These are phyloP conservation scores for Panonychus citri DNA, from an alignment of 1,140 invertebrate genomes.

Conservation along the genomic window DNA sequence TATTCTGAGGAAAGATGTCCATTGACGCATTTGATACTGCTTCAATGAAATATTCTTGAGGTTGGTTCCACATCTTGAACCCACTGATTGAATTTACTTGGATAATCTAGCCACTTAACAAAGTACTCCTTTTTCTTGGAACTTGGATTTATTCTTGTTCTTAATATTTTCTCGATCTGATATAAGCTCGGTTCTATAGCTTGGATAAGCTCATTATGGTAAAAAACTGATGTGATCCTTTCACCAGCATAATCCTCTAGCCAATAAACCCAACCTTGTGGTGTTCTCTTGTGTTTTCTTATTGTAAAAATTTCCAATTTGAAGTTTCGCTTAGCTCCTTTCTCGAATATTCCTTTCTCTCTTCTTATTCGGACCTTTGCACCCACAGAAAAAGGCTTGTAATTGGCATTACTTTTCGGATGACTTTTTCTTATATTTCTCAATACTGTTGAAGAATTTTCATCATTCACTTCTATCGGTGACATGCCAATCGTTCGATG, in stretches of 20 bases:
- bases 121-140: not conserved
- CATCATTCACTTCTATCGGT: not conserved
- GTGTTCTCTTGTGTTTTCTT: not conserved
- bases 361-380: not conserved
- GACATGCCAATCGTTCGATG: not conserved
- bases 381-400: not conserved
- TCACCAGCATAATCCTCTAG: not conserved
- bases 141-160: not conserved
- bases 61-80: not conserved
- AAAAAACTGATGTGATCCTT: not conserved
- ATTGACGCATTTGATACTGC: not conserved
- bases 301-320: not conserved
- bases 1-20: not conserved
- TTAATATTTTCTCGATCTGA: not conserved
- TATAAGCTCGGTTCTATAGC: not conserved
- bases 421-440: not conserved
- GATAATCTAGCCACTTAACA: not conserved
- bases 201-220: not conserved
- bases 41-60: not conserved
- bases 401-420: not conserved
- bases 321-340: not conserved
- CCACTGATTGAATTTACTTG: not conserved
- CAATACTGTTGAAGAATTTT: not conserved
- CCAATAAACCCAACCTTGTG: not conserved
- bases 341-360: not conserved